A percentile compares a stretch with the other conserved stretches of the same genome.
Conservation (phyloP, 2,797 vertebrate species). For the Melanotaenia parkinsoni region DNA sequence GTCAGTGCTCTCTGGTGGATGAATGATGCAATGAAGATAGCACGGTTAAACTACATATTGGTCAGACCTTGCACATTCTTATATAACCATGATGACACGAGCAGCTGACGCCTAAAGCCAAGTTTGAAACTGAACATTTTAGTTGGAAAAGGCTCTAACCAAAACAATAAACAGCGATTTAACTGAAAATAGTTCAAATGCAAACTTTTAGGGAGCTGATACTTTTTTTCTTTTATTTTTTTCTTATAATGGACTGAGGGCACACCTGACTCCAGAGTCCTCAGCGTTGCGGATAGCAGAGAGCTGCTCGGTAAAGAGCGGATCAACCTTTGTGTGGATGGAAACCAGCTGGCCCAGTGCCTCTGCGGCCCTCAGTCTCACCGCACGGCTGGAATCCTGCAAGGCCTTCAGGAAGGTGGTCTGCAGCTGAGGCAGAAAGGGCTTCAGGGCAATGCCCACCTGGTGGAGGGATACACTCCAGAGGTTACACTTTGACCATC, state of each 20-base stretch:
- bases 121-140: not conserved
- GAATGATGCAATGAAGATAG: not conserved
- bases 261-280: slow-evolving; percentile 93
- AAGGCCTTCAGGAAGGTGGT: slow-evolving; percentile 98
- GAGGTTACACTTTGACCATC: slow-evolving; percentile 9
- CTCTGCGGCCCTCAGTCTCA: slow-evolving; percentile 93
- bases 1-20: slow-evolving; percentile 32
- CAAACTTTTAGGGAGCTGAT: not conserved
- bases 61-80: not conserved
- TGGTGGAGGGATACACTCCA: slow-evolving; percentile 45
- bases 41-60: not conserved
- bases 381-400: slow-evolving; percentile 92
- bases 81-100: not conserved
- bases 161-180: not conserved
- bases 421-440: slow-evolving; percentile 97
- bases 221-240: too few relatives aligned
- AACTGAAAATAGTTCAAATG: not conserved
- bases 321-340: slow-evolving; percentile 97
- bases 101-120: not conserved
- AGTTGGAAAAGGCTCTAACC: not conserved
- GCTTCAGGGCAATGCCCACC: slow-evolving; percentile 97
- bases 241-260: not conserved
- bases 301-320: slow-evolving; percentile 94
- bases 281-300: slow-evolving; percentile 92
- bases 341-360: slow-evolving; percentile 95